Base-by-base conservation (phyloP, 2,113 vertebrate species). In the Myiagra hebetior region DNA sequence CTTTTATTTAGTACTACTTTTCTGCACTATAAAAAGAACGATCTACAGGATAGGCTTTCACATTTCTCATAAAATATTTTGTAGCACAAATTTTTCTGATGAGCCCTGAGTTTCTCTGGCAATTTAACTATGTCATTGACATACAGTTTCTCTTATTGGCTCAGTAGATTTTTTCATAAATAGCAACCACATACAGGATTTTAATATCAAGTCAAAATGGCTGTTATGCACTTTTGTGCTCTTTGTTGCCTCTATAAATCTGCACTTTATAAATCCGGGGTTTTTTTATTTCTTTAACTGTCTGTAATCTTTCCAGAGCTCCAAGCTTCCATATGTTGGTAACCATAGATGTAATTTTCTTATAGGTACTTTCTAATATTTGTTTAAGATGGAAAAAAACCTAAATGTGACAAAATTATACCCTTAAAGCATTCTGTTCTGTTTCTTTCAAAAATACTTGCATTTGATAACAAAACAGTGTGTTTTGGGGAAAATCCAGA, bases 151-250 rank as follows among this genome's bases (percentile, higher is more conserved):
- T 91, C 91, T 89, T 76, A 80, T 84, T 91, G 95, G 85, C 87
- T 79, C 22, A 44, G 9, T 39, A n/a, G 41, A 46, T 91, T 46
- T 92, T 96, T 95, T 94, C 64, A 81, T 95, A 92, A 93, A 95
- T 88, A 88, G 60, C 22, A 97, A 90, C 27, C 24, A 57, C 68
- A 88, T 91, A 95, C 41, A 93, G 59, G 31, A 85, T 88, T 87
- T 95, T 80, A 82, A 85, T 82, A 76, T 44, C 10, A 62, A 87
- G 67, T 84, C 52, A 85, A 87, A 95, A 81, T 78, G 9, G 81
- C 73, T 80, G 28, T 85, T 86, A 67, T 4, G 41, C 15, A 85
- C 17, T 89, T 80, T 49, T 67, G 11, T 83, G 42, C 12, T 91
- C 39, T 88, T 90, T 87, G 75, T 87, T 96, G 72, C 41, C 52